Evolutionary conservation across 2,888 invertebrate species (phyloP).

Genomic region (Dione juno): DNA sequence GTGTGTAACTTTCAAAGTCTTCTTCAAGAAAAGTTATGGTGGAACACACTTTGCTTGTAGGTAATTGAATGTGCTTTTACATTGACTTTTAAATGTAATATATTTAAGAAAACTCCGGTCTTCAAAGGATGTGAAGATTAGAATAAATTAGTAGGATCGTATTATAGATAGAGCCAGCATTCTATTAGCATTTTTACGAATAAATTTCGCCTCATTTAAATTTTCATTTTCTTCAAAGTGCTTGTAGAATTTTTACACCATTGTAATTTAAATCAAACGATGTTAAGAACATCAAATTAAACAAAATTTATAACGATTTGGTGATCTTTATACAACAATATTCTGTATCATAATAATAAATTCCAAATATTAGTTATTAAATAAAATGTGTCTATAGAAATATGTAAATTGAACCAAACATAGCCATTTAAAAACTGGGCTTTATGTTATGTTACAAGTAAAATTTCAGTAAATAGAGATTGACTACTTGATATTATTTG

Average conservation of each 20-base stretch:
- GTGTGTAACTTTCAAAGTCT: slow-evolving; percentile 59
- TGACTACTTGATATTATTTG: slow-evolving; percentile 35
- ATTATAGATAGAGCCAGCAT: slow-evolving; percentile 30
- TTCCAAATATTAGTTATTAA: background rate
- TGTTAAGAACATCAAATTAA: background rate
- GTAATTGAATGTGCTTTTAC: slow-evolving; percentile 66
- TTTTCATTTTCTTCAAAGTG: slow-evolving; percentile 31
- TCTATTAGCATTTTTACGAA: slow-evolving; percentile 39
- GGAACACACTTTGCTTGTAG: slow-evolving; percentile 58
- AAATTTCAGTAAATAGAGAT: slow-evolving; percentile 16
- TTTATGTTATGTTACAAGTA: background rate
- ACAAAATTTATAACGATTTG: background rate
- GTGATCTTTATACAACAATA: background rate
- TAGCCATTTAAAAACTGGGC: background rate
- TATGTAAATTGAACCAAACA: background rate
- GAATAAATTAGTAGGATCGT: slow-evolving; percentile 45
- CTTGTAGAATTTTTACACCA: slow-evolving; percentile 9
- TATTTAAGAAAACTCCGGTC: slow-evolving; percentile 46
- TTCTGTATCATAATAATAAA: background rate
- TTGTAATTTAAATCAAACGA: background rate
- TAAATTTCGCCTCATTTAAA: slow-evolving; percentile 31
- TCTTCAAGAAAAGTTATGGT: slow-evolving; percentile 63
- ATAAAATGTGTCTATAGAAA: too few species aligned
- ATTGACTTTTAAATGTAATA: slow-evolving; percentile 73
- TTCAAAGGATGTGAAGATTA: slow-evolving; percentile 43